These are phyloP conservation scores for Cygnus atratus DNA, from an alignment of 2,113 vertebrate genomes.

Conservation along the genomic window DNA sequence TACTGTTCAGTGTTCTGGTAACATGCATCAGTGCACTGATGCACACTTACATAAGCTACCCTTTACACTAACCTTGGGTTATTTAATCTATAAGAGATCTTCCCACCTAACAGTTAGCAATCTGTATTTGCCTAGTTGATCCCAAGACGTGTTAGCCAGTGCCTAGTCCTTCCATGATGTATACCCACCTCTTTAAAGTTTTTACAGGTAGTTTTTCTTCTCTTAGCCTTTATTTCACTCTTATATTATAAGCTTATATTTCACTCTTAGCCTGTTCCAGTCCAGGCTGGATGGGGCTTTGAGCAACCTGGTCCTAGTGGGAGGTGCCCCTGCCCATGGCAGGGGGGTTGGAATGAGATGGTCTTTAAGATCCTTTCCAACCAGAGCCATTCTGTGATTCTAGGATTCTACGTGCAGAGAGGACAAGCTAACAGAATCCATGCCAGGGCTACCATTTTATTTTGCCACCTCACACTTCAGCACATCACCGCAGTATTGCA, in stretches of 20 bases:
- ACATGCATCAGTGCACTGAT: background rate
- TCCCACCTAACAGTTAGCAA: background rate
- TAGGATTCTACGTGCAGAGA: background rate
- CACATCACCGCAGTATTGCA: background rate
- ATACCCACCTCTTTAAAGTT: background rate
- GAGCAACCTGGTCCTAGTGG: no score
- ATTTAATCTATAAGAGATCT: background rate
- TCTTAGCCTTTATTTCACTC: background rate
- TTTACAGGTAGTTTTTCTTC: background rate
- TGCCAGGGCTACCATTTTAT: background rate
- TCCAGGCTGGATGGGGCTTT: no score
- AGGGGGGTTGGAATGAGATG: no score
- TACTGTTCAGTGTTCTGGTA: background rate
- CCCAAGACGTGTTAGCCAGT: fast-evolving
- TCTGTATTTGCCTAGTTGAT: background rate
- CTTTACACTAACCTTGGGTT: background rate
- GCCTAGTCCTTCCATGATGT: no score
- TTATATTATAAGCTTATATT: no score
- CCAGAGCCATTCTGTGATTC: no score
- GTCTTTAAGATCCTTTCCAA: no score
- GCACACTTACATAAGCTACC: background rate
- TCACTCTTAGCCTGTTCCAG: no score
- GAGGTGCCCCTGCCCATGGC: no score
- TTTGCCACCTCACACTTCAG: background rate
- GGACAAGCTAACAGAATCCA: background rate